Percentiles rank a stretch among this genome's conserved stretches.
These are phyloP conservation scores for Pandemis cinnamomeana DNA, from an alignment of 2,888 invertebrate species.

Conservation along the genomic window DNA sequence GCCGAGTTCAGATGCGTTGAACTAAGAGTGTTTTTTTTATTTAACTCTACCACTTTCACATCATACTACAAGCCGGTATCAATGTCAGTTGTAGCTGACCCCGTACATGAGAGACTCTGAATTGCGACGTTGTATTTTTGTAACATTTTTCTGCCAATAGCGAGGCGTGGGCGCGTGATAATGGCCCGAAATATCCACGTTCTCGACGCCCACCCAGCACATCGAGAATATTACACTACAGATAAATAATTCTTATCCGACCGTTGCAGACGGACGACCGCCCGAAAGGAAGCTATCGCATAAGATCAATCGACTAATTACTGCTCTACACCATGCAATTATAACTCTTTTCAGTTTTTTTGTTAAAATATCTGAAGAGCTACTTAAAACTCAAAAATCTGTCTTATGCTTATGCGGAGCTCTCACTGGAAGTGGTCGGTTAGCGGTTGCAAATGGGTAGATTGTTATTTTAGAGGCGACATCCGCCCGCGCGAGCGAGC, in stretches of 20 bases:
- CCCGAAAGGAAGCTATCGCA: conserved; percentile 34
- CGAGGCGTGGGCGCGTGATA: conserved; percentile 75
- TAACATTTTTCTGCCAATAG: conserved; percentile 78
- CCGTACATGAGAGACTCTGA: conserved; percentile 59
- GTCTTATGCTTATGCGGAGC: conserved; percentile 18
- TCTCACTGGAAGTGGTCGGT: conserved; percentile 48
- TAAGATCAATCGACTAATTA: conserved; percentile 20
- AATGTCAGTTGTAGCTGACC: conserved; percentile 65
- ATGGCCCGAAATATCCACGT: conserved; percentile 77
- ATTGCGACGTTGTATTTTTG: conserved; percentile 74
- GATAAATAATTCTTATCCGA: conserved; percentile 65
- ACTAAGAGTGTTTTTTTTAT: conserved; percentile 7
- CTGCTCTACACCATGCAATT: conserved; percentile 7
- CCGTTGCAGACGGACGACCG: conserved; percentile 44
- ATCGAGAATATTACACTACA: conserved; percentile 70
- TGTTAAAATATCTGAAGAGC: background rate
- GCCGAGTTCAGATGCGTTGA: background rate
- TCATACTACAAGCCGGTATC: conserved; percentile 47
- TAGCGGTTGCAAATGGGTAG: conserved; percentile 49
- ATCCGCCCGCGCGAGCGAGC: conserved; percentile 49
- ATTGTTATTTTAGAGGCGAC: conserved; percentile 55
- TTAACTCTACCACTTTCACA: conserved; percentile 26
- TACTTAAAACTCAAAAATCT: conserved; percentile 10
- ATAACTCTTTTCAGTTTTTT: conserved; percentile 1
- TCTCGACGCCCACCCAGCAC: conserved; percentile 70